phyloP scores from a whole-genome alignment of 2,113 vertebrate genomes.

The Ophthalmolycus amberensis region DNA sequence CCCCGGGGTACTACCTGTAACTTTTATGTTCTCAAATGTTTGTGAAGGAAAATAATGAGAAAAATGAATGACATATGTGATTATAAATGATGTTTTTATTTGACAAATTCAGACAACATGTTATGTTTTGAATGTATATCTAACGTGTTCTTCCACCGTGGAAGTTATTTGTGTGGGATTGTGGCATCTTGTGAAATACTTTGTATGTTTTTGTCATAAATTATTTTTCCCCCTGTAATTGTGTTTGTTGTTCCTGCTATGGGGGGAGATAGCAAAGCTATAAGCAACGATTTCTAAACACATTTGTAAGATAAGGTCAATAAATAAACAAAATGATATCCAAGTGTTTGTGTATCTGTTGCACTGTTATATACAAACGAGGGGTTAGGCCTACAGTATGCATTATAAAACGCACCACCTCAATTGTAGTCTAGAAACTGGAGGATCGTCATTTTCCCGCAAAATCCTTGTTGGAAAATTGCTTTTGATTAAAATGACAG shows the following conservation, averaged over 20 bases:
- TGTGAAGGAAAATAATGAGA: slow-evolving; percentile 63
- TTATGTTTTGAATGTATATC: background rate
- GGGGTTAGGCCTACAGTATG: too few relatives aligned
- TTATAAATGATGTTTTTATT: slow-evolving; percentile 27
- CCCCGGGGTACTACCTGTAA: slow-evolving; percentile 84
- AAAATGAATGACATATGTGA: slow-evolving; percentile 25
- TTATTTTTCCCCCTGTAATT: background rate
- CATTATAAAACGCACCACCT: background rate
- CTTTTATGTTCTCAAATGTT: slow-evolving; percentile 86
- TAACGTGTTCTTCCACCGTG: background rate
- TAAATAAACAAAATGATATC: slow-evolving; percentile 39
- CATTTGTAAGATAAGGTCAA: slow-evolving; percentile 54
- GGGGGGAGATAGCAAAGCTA: background rate
- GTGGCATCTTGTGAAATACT: background rate
- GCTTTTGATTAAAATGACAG: background rate
- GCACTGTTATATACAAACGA: background rate
- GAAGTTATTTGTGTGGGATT: background rate
- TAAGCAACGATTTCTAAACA: slow-evolving; percentile 10
- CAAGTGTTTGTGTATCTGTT: slow-evolving; percentile 2
- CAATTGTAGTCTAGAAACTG: background rate
- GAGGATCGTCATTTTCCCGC: background rate
- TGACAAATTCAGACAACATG: slow-evolving; percentile 2
- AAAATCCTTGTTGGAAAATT: background rate
- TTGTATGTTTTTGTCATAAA: slow-evolving; percentile 1
- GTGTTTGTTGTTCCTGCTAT: background rate